Percentiles rank a stretch among this genome's conserved stretches.
These are phyloP conservation scores for Pegoplata infirma DNA, from an alignment of 2,888 invertebrate species.

Conservation along the genomic window DNA sequence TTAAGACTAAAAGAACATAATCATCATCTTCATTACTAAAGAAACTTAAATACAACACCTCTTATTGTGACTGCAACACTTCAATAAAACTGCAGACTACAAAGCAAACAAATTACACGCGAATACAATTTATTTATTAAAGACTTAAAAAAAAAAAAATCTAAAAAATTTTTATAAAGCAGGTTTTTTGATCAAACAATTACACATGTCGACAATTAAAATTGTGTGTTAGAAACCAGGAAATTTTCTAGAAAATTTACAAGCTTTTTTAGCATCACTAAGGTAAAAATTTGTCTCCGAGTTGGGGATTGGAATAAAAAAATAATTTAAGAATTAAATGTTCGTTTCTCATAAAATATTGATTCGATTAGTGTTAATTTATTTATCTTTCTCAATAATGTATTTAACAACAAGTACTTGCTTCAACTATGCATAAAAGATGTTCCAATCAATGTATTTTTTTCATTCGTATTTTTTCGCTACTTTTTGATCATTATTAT, in stretches of 20 bases:
- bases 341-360: neutral
- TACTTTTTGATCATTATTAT: neutral
- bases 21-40: constrained; percentile 15
- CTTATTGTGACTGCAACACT: constrained; percentile 22
- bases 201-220: neutral
- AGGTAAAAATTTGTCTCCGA: too few relatives aligned
- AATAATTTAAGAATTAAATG: too few relatives aligned
- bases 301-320: too few relatives aligned
- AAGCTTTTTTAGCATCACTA: too few relatives aligned
- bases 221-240: too few relatives aligned
- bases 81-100: neutral
- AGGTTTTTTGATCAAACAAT: constrained; percentile 7
- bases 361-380: neutral
- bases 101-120: constrained; percentile 21
- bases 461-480: neutral
- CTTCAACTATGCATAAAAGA: constrained; percentile 14
- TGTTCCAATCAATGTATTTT: neutral
- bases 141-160: constrained; percentile 32
- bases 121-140: constrained; percentile 34
- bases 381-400: constrained; percentile 1
- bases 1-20: constrained; percentile 2
- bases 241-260: too few relatives aligned
- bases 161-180: constrained; percentile 19
- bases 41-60: constrained; percentile 38
- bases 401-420: constrained; percentile 17